Conservation (phyloP, 1,140 invertebrate genomes). For the Zaprionus vittiger region DNA sequence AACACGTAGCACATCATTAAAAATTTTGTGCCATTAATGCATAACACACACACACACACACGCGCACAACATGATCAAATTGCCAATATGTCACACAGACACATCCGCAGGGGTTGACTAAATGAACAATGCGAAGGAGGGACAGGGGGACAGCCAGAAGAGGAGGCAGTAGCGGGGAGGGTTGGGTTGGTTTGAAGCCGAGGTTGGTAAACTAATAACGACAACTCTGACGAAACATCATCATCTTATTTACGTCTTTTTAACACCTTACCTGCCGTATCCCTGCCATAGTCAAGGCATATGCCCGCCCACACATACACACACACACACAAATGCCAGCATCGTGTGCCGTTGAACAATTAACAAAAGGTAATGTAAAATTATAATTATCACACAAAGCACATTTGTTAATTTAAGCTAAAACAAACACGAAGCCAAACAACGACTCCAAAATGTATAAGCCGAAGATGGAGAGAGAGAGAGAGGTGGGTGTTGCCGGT, state of each 20-base stretch:
- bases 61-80: slow-evolving; percentile 69
- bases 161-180: background rate
- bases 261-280: slow-evolving; percentile 64
- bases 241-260: slow-evolving; percentile 81
- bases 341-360: slow-evolving; percentile 73
- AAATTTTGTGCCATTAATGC: slow-evolving; percentile 81
- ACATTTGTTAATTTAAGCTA: slow-evolving; percentile 84
- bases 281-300: slow-evolving; percentile 35
- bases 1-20: slow-evolving; percentile 82
- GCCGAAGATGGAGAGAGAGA: background rate
- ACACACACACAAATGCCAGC: slow-evolving; percentile 25
- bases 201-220: slow-evolving; percentile 65
- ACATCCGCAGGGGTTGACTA: slow-evolving; percentile 40
- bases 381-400: slow-evolving; percentile 84
- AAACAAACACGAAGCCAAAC: slow-evolving; percentile 65
- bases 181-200: background rate
- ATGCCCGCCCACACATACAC: slow-evolving; percentile 19
- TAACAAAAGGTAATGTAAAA: slow-evolving; percentile 84
- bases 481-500: background rate
- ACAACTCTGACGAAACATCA: slow-evolving; percentile 56
- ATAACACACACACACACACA: slow-evolving; percentile 66
- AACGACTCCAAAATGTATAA: slow-evolving; percentile 12
- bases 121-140: slow-evolving; percentile 12
- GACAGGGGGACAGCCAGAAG: background rate
- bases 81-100: slow-evolving; percentile 78